phyloP scores from a whole-genome alignment of 2,113 vertebrate genomes.

The Chaenocephalus aceratus region DNA sequence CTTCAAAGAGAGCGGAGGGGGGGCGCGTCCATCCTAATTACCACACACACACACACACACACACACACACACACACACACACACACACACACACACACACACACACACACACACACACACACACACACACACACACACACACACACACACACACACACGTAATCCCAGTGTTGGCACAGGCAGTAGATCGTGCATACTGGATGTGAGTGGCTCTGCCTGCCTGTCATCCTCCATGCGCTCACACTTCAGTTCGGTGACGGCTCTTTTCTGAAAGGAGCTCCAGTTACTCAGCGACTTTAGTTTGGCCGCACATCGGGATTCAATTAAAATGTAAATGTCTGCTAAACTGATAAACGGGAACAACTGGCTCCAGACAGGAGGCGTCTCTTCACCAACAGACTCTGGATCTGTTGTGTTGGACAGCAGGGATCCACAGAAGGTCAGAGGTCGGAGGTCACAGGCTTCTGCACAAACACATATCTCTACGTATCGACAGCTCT shows the following conservation, averaged over 20 bases:
- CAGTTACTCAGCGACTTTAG: conserved; percentile 49
- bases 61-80: not conserved
- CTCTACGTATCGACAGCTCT: conserved; percentile 54
- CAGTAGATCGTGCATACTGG: conserved; percentile 58
- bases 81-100: conserved; percentile 10
- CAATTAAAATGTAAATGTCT: conserved; percentile 83
- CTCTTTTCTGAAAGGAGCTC: conserved; percentile 56
- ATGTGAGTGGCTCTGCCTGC: conserved; percentile 72
- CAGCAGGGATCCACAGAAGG: conserved; percentile 59
- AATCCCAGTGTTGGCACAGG: conserved; percentile 56
- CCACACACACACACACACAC: not conserved
- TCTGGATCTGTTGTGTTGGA: conserved; percentile 25
- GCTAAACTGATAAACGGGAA: conserved; percentile 70
- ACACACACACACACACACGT: conserved; percentile 9
- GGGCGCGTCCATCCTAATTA: conserved; percentile 58
- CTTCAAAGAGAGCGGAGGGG: conserved; percentile 64
- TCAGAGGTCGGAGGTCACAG: conserved; percentile 26
- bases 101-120: not conserved
- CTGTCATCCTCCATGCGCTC: conserved; percentile 72
- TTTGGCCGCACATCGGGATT: conserved; percentile 66
- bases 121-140: conserved; percentile 20
- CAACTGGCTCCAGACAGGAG: conserved; percentile 53
- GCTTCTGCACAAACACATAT: conserved; percentile 8
- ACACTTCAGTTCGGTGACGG: conserved; percentile 62
- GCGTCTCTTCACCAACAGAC: conserved; percentile 27